Conservation (phyloP, 2,888 invertebrate genomes). For the Andrena haemorrhoa region DNA sequence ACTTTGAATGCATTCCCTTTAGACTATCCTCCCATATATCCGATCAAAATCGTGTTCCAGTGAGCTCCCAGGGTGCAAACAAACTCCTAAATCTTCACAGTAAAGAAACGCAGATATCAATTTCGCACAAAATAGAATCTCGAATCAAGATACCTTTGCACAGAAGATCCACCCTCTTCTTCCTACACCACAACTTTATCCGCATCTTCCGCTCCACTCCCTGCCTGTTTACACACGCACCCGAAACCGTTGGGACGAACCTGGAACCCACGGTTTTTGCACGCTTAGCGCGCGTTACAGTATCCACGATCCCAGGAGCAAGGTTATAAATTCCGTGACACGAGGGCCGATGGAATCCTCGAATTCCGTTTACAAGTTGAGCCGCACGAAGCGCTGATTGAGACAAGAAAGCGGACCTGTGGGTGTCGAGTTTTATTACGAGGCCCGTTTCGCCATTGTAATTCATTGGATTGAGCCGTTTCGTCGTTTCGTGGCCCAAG, state of each 20-base stretch:
- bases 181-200: background rate
- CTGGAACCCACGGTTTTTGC: slow-evolving; percentile 2
- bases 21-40: too few species aligned
- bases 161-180: too few species aligned
- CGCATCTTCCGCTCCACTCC: background rate
- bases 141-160: too few species aligned
- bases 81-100: too few species aligned
- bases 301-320: background rate
- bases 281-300: background rate
- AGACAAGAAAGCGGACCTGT: slow-evolving; percentile 33
- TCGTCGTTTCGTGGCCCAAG: background rate
- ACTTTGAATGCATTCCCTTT: too few species aligned
- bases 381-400: slow-evolving; percentile 36
- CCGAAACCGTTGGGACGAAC: background rate
- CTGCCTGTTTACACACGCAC: background rate
- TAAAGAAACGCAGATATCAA: too few species aligned
- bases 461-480: slow-evolving; percentile 27
- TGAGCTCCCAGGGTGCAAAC: too few species aligned
- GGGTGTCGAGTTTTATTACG: slow-evolving; percentile 40
- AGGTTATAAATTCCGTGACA: slow-evolving; percentile 32
- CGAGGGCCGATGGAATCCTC: slow-evolving; percentile 2
- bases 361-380: slow-evolving; percentile 13
- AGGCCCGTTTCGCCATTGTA: slow-evolving; percentile 37
- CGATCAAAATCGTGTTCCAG: too few species aligned
- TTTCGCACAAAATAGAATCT: too few species aligned